These are phyloP conservation scores for Halocaridina rubra DNA, from an alignment of 2,888 invertebrate species.

Conservation along the genomic window DNA sequence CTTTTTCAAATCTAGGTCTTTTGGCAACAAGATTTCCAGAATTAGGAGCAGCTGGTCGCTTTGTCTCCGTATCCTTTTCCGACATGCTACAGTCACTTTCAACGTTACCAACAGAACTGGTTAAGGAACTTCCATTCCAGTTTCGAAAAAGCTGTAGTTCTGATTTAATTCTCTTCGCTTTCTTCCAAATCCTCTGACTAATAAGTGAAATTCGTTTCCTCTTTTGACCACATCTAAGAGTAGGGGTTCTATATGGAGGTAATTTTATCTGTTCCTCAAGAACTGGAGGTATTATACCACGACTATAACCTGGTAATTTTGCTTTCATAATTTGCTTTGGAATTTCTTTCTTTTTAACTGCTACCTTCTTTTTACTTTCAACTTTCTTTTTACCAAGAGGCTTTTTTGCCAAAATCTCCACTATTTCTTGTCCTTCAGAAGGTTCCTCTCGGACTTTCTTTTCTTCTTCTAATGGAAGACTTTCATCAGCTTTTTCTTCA, in stretches of 20 bases:
- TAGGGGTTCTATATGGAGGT: not conserved
- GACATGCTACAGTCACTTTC: not conserved
- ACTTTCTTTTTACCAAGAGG: not conserved
- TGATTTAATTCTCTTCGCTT: not conserved
- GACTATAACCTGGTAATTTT: not conserved
- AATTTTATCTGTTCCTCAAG: not conserved
- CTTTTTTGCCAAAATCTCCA: not conserved
- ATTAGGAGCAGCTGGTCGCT: not conserved
- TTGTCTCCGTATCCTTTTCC: not conserved
- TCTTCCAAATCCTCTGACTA: not conserved
- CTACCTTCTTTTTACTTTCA: not conserved
- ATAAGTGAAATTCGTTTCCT: not conserved
- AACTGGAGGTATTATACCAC: not conserved
- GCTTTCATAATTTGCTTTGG: not conserved
- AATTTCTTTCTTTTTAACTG: not conserved
- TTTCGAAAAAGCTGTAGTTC: not conserved
- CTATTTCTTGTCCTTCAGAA: not conserved
- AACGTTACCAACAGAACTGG: not conserved
- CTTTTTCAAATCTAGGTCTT: not conserved
- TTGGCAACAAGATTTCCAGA: not conserved
- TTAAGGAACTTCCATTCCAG: not conserved
- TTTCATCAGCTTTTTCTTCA: not conserved
- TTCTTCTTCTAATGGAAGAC: not conserved
- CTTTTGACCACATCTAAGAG: constrained; percentile 38
- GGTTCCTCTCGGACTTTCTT: not conserved